Conservation (phyloP, 2,797 vertebrate genomes). For the Capromys pilorides region DNA sequence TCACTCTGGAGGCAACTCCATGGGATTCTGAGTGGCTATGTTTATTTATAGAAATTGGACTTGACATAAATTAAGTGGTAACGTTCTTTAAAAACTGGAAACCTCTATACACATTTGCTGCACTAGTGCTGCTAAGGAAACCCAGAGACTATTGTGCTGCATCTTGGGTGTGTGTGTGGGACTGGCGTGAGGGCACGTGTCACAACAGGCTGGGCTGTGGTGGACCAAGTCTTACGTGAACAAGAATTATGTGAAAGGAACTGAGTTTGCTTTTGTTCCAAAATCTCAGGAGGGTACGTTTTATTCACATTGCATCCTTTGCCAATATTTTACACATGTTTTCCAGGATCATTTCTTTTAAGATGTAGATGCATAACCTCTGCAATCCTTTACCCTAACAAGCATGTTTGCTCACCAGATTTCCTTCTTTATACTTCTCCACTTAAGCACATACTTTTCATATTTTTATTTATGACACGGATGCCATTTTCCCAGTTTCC, state of each 20-base stretch:
- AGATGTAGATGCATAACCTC: neutral
- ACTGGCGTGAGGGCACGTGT: neutral
- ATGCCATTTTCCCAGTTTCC: neutral
- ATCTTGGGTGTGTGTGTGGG: neutral
- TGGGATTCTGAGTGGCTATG: neutral
- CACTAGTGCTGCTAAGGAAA: neutral
- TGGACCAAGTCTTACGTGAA: too few species aligned
- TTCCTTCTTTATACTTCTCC: neutral
- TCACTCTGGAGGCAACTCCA: neutral
- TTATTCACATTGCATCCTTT: slow-evolving; percentile 12
- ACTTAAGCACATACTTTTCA: neutral
- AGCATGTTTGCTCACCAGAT: neutral
- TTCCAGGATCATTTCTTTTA: slow-evolving; percentile 33
- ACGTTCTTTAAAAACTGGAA: neutral
- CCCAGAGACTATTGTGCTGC: neutral
- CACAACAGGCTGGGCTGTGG: neutral
- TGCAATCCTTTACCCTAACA: neutral
- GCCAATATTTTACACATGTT: neutral
- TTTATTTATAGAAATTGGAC: slow-evolving; percentile 13
- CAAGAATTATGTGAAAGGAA: neutral
- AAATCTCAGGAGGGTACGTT: neutral
- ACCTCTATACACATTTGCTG: neutral
- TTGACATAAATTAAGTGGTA: slow-evolving; percentile 4
- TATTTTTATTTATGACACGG: neutral
- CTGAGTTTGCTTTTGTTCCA: neutral